phyloP scores from a whole-genome alignment of 2,113 vertebrate species.

The Mugil cephalus region DNA sequence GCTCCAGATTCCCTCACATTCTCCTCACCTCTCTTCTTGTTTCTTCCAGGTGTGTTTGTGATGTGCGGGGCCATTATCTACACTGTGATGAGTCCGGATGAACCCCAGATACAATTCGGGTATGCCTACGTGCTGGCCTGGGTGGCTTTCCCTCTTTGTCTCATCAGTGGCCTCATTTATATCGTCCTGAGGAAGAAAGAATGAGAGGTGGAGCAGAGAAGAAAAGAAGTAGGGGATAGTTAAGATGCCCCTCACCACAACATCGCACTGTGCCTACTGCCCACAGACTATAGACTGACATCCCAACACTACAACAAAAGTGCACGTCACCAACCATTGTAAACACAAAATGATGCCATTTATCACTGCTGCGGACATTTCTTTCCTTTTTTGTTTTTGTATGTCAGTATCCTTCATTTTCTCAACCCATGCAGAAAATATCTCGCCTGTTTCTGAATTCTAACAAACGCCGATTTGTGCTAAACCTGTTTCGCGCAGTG shows the following conservation, averaged over 20 bases:
- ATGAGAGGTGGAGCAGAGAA: constrained; percentile 69
- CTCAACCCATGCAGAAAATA: constrained; percentile 38
- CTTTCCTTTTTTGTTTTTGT: constrained; percentile 17
- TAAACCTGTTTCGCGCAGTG: not conserved
- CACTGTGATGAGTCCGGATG: constrained; percentile 89
- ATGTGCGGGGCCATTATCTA: constrained; percentile 96
- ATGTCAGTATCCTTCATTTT: constrained; percentile 23
- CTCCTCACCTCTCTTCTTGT: constrained; percentile 8
- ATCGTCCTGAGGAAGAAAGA: constrained; percentile 96
- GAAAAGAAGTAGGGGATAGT: constrained; percentile 39
- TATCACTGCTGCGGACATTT: constrained; percentile 5
- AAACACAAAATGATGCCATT: constrained; percentile 43
- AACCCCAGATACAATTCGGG: constrained; percentile 64
- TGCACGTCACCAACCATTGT: constrained; percentile 57
- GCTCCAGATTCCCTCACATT: not conserved
- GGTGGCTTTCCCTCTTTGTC: constrained; percentile 93
- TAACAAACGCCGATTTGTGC: constrained; percentile 9
- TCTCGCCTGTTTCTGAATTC: constrained; percentile 9
- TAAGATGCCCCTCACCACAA: constrained; percentile 58
- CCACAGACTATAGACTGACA: constrained; percentile 79
- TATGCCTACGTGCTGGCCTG: constrained; percentile 95
- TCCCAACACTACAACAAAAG: constrained; percentile 59
- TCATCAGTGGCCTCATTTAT: constrained; percentile 94
- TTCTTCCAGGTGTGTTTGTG: constrained; percentile 90
- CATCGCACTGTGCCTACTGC: constrained; percentile 80